Base-by-base conservation (phyloP, 2,113 vertebrate genomes). In the Sigmodon hispidus region DNA sequence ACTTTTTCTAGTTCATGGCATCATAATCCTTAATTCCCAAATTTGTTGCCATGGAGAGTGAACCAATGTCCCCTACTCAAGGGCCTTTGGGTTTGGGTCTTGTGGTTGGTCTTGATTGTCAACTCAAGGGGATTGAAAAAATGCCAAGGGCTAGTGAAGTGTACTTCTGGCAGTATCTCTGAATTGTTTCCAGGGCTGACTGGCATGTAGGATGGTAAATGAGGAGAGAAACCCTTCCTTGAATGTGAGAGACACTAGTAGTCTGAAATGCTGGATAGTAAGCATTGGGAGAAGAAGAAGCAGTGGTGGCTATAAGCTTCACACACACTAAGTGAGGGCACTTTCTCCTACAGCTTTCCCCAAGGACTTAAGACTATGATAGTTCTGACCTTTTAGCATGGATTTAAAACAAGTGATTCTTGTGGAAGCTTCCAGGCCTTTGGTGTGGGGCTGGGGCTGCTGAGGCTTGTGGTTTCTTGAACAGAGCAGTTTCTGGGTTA, bases 11-110 rank as follows among this genome's bases (percentile, higher is more conserved):
- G 55, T 65, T 55, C 48, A n/a, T 5, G n/a, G 7, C 6, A 43
- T 34, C 1, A 1, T 24, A 4, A 29, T 7, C 26, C 12, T 73
- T 59, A 5, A 0, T 79, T 52, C 57, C 4, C 50, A 40, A 0
- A 57, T 4, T 63, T 29, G n/a, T 19, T 50, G 34, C n/a, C 12
- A 36, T 34, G 24, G 13, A 43, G 21, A n/a, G 63, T 4, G 45
- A 70, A 11, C 45, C 40, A 5, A 5, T 26, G 15, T 52, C 29
- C 48, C 29, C 57, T 45, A 52, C 6, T 21, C 40, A 55, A 87
- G 40, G 7, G 16, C 45, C 61, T 86, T 34, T 86, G 17, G 19
- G 16, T 86, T 36, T 50, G 29, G 31, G 83, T 3, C 11, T 36
- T 36, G 61, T 65, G 43, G 9, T 13, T 12, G 1, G 12, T 55